A percentile compares a stretch with the other conserved stretches of the same genome.
phyloP scores from a whole-genome alignment of 2,888 invertebrate genomes.

The Trichogramma dendrolimi region DNA sequence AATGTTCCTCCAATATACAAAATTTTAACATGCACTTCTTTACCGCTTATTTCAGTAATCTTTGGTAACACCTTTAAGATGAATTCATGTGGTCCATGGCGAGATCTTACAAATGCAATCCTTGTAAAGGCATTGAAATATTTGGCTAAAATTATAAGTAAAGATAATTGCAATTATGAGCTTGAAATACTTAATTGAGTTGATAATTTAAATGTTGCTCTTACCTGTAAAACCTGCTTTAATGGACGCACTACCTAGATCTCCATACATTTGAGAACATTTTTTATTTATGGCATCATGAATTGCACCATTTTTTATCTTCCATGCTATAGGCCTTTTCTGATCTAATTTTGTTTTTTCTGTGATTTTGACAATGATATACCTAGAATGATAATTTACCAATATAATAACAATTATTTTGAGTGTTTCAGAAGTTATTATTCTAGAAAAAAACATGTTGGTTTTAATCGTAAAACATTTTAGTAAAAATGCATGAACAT shows the following conservation, averaged over 20 bases:
- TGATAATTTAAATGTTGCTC: conserved; percentile 1
- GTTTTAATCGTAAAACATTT: conserved; percentile 71
- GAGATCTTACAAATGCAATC: conserved; percentile 67
- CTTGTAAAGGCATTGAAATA: conserved; percentile 75
- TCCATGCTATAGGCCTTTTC: too few relatives aligned
- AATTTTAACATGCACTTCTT: conserved; percentile 61
- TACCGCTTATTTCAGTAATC: conserved; percentile 64
- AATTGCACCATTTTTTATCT: conserved; percentile 45
- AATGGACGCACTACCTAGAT: conserved; percentile 70
- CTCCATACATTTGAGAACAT: conserved; percentile 70
- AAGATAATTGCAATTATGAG: conserved; percentile 11
- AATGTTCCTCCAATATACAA: conserved; percentile 75
- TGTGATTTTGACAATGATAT: too few relatives aligned
- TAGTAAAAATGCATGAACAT: conserved; percentile 35
- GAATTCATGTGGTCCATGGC: conserved; percentile 73
- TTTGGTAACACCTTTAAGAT: conserved; percentile 67
- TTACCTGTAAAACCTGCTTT: conserved; percentile 62
- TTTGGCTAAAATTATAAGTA: conserved; percentile 55
- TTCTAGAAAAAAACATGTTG: conserved; percentile 29
- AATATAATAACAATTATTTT: too few relatives aligned
- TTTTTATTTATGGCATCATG: conserved; percentile 59
- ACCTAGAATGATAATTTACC: too few relatives aligned
- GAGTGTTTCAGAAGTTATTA: too few relatives aligned
- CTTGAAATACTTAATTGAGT: neutral
- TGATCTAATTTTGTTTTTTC: too few relatives aligned